These are phyloP conservation scores for Nibea albiflora DNA, from an alignment of 2,113 vertebrate species.

Conservation along the genomic window DNA sequence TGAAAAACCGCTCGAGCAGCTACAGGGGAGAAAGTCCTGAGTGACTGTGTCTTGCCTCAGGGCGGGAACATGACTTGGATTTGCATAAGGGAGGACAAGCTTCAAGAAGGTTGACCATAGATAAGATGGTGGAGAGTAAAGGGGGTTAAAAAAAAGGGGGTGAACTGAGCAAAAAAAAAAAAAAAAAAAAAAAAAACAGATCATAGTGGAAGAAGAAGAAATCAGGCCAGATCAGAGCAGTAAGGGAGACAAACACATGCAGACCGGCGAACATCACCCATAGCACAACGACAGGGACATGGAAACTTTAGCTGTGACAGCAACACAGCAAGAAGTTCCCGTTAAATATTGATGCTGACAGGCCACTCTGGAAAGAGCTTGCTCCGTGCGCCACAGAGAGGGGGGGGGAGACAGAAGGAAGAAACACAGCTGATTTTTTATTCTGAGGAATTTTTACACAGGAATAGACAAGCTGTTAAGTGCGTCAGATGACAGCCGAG, in stretches of 20 bases:
- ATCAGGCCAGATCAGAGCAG: slow-evolving; percentile 4
- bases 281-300: slow-evolving; percentile 6
- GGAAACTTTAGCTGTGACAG: slow-evolving; percentile 67
- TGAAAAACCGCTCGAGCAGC: slow-evolving; percentile 41
- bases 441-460: slow-evolving; percentile 30
- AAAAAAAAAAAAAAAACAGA: neutral
- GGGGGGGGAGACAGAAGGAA: slow-evolving; percentile 20
- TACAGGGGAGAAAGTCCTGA: slow-evolving; percentile 23
- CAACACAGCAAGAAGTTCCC: slow-evolving; percentile 60
- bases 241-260: neutral
- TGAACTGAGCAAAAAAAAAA: neutral
- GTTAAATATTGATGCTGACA: slow-evolving; percentile 78
- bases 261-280: slow-evolving; percentile 32
- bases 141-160: neutral
- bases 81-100: slow-evolving; percentile 9
- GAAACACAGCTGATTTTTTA: slow-evolving; percentile 37
- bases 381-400: slow-evolving; percentile 32
- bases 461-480: slow-evolving; percentile 28
- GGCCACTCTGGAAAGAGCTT: slow-evolving; percentile 59
- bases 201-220: neutral
- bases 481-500: slow-evolving; percentile 22
- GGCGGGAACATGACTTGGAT: slow-evolving; percentile 19
- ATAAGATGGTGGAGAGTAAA: neutral
- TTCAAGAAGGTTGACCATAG: slow-evolving; percentile 6
- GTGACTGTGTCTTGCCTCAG: slow-evolving; percentile 26